A percentile compares a stretch with the other conserved stretches of the same genome.
Evolutionary conservation across 2,797 vertebrate species (phyloP).

Genomic region (Etheostoma nigrum): DNA sequence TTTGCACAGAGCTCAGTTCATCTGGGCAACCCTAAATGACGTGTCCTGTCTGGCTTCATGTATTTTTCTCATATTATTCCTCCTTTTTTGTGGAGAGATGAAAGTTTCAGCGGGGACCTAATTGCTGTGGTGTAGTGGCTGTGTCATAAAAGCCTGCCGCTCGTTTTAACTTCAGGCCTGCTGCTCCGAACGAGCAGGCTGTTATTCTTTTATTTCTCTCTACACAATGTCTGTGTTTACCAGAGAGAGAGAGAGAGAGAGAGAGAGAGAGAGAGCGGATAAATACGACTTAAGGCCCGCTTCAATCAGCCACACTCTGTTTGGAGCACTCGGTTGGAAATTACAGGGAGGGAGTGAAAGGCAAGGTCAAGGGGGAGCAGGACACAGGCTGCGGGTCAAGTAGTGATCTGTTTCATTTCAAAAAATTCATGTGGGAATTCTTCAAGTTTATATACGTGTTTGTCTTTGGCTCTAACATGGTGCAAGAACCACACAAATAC

Average conservation of each 20-base stretch:
- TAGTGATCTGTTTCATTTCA: slow-evolving; percentile 55
- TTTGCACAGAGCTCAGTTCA: slow-evolving; percentile 34
- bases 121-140: slow-evolving; percentile 85
- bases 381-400: slow-evolving; percentile 65
- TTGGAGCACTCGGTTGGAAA: slow-evolving; percentile 61
- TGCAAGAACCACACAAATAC: slow-evolving; percentile 47
- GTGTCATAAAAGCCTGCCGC: slow-evolving; percentile 77
- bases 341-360: slow-evolving; percentile 72
- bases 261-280: slow-evolving; percentile 47
- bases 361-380: slow-evolving; percentile 61
- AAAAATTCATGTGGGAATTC: slow-evolving; percentile 62
- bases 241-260: slow-evolving; percentile 55
- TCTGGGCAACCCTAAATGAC: slow-evolving; percentile 44
- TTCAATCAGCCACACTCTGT: slow-evolving; percentile 62
- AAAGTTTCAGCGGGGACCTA: slow-evolving; percentile 84
- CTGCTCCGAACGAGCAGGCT: slow-evolving; percentile 70
- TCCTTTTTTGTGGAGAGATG: slow-evolving; percentile 84
- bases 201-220: slow-evolving; percentile 81
- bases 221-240: slow-evolving; percentile 81
- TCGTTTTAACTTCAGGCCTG: slow-evolving; percentile 78
- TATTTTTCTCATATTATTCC: slow-evolving; percentile 69
- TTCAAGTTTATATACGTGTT: slow-evolving; percentile 49
- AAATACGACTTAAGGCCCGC: slow-evolving; percentile 59
- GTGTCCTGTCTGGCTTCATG: slow-evolving; percentile 64
- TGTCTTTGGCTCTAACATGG: slow-evolving; percentile 35